Evolutionary conservation across 2,113 vertebrate species (phyloP), one percentile per base, ranked within the genome.

Genomic region (Conger conger): DNA sequence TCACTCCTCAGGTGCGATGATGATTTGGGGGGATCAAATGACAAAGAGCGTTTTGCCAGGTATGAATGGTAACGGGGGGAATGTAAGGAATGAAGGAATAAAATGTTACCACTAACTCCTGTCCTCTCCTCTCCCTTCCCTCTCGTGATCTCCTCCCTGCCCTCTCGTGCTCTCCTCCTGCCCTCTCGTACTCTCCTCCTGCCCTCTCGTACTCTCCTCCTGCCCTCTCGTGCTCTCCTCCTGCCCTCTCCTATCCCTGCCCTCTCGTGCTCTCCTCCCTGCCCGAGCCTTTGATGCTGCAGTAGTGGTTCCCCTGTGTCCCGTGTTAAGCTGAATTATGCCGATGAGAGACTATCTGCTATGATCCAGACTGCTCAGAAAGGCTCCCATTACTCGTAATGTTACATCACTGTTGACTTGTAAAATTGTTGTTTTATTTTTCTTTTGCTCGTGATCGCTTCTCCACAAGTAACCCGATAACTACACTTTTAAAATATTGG

Each of bases 1-100:
- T 87, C 76, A 79, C 89, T 88, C 35, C 86, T 82, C 89, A 99
- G 98, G 63, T 98, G 97, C 82, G 98, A 99, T 0, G 98, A 99
- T 9, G 98, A 99, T 53, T 91, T 94, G 0, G 93, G 93, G 85
- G 95, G 96, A 82, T 94, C 95, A 4, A 96, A 94, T 0, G 98
- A 99, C 50, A 99, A 99, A 82, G 98, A 99, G 86, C 95, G 98
- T 2, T 99, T 99, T 94, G 97, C 98, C 89, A 98, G 98, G 98
- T 99, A 97, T 91, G 93, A 42, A 73, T n/a, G 68, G 30, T 36
- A 27, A 76, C 23, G 27, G 38, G 54, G 57, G 37, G 78, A 33
- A 60, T n/a, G 98, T 99, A 42, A 73, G 68, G 68, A 37, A 23
- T 18, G 53, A 27, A 38, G 16, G 38, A n/a, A 79, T 15, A 54